Conservation (phyloP, 2,113 vertebrate species). For the Tachycineta bicolor region DNA sequence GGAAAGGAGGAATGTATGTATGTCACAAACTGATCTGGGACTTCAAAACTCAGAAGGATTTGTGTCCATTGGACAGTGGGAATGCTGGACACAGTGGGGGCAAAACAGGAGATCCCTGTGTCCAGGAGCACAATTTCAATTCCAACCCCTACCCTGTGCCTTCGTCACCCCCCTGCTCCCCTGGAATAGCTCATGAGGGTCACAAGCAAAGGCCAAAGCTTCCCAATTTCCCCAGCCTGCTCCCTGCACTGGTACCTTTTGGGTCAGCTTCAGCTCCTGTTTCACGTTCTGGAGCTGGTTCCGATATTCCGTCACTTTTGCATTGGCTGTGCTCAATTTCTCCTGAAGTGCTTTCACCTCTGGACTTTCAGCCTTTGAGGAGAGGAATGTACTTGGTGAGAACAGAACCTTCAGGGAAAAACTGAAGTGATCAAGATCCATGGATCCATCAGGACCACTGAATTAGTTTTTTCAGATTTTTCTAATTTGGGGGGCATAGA, state of each 20-base stretch:
- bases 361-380: constrained; percentile 72
- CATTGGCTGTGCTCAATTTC: constrained; percentile 80
- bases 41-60: neutral
- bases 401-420: neutral
- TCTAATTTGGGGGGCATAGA: neutral
- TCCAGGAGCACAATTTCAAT: neutral
- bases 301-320: constrained; percentile 86
- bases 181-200: neutral
- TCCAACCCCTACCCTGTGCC: neutral
- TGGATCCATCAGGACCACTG: neutral
- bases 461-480: neutral
- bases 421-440: neutral
- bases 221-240: neutral
- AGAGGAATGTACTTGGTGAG: neutral
- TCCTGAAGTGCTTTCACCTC: constrained; percentile 86
- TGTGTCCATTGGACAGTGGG: neutral
- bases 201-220: neutral
- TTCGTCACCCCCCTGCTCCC: neutral
- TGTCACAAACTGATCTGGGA: neutral
- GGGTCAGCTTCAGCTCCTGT: constrained; percentile 88
- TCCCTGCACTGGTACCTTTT: constrained; percentile 81
- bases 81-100: neutral
- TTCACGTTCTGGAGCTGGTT: constrained; percentile 87
- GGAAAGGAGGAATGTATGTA: neutral
- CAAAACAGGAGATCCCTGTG: neutral